Base-by-base conservation (phyloP, 2,113 vertebrate species). In the Dipodomys stephensi region DNA sequence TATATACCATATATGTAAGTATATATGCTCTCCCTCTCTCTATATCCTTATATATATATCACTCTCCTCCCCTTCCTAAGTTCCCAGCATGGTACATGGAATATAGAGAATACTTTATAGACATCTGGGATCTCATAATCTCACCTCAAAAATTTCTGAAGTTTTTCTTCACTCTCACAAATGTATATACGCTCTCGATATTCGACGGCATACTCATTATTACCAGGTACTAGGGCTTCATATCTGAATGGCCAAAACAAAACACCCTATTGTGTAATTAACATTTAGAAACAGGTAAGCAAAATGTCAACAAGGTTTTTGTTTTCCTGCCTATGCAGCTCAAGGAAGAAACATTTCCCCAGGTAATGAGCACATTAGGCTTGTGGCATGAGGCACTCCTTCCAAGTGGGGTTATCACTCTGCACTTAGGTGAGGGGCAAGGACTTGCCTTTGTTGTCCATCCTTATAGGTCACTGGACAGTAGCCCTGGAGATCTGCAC, bases 391-490 rank as follows among this genome's bases (percentile, higher is more conserved):
- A 73, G 22, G 27, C 32, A 4, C 65, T 76, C n/a, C 6, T 46
- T 39, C 46, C 0, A 16, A 80, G 80, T 13, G 44, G 60, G 46
- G 27, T 15, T 4, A 23, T 23, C 35, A 4, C 27, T 76, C 71
- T 44, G 15, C 4, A 7, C 69, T 2, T 64, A 62, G 53, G 39
- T 0, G 20, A 87, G 30, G 30, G n/a, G 44, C 1, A 7, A 53
- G 44, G 53, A 68, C 92, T 94, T 98, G 99, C 99, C 99, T 99
- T 94, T 98, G 98, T 28, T 99, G 98, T 82, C 99, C 99, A 60
- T 99, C 99, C 92, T 98, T 93, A 89, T 99, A 99, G 77, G 99
- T 99, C 94, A 99, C 99, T 9, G 99, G 98, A 93, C 99, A 99
- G 96, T 99, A 99, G 74, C 99, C 99, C 88, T 98, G 98, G 98